phyloP scores from a whole-genome alignment of 2,113 vertebrate genomes.

The Eretmochelys imbricata region DNA sequence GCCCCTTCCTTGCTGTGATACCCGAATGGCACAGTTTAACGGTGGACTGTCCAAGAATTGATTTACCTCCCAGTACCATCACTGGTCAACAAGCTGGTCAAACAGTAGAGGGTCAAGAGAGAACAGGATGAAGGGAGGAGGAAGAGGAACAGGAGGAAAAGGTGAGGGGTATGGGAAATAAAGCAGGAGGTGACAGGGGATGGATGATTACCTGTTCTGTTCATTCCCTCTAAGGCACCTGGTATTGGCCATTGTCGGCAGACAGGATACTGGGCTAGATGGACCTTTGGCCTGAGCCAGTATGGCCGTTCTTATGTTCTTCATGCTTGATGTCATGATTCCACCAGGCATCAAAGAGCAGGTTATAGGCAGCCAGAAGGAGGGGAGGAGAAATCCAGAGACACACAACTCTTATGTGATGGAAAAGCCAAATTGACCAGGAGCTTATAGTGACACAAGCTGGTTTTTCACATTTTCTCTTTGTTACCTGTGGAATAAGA shows the following conservation, averaged over 20 bases:
- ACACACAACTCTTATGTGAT: not conserved
- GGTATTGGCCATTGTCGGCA: too few species aligned
- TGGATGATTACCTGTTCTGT: too few species aligned
- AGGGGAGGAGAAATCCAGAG: not conserved
- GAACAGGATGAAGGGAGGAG: not conserved
- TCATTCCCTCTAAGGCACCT: too few species aligned
- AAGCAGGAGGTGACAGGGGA: not conserved
- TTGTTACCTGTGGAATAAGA: not conserved
- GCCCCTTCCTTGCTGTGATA: not conserved
- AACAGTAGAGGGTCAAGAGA: not conserved
- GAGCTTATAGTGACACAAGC: not conserved
- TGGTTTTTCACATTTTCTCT: not conserved
- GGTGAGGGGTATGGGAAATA: not conserved
- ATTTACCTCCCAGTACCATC: not conserved
- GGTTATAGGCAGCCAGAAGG: fast-evolving
- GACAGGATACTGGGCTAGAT: too few species aligned
- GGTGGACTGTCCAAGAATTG: not conserved
- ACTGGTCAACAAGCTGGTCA: fast-evolving
- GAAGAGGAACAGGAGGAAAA: not conserved
- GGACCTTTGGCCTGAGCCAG: too few species aligned
- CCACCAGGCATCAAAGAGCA: not conserved
- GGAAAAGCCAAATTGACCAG: not conserved
- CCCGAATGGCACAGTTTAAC: not conserved
- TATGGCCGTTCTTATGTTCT: too few species aligned
- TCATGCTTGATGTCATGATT: not conserved